Evolutionary conservation across 2,113 vertebrate genomes (phyloP).

Genomic region (Oceanodroma tethys): DNA sequence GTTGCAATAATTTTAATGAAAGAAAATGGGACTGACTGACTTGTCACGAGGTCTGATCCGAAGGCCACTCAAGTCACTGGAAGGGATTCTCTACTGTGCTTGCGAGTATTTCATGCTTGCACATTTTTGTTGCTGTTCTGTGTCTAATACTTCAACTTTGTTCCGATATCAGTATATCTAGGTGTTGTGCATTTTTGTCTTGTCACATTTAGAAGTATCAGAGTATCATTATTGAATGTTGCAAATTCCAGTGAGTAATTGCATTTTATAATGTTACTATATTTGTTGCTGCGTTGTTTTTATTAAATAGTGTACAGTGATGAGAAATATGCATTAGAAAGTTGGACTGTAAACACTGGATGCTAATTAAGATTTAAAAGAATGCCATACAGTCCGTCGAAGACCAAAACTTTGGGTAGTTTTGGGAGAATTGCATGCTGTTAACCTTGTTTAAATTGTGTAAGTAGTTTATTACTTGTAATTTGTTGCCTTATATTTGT

Average conservation of each 20-base stretch:
- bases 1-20: not conserved
- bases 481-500: not conserved
- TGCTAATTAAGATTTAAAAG: not conserved
- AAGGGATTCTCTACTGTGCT: not conserved
- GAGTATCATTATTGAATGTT: not conserved
- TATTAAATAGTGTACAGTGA: not conserved
- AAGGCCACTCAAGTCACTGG: not conserved
- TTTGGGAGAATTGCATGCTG: not conserved
- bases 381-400: not conserved
- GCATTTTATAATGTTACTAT: not conserved
- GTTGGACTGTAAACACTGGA: not conserved
- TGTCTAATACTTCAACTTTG: not conserved
- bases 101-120: not conserved
- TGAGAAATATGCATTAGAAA: not conserved
- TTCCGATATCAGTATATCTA: not conserved
- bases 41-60: not conserved
- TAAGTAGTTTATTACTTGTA: constrained; percentile 15
- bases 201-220: not conserved
- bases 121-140: not conserved
- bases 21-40: not conserved
- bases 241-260: not conserved
- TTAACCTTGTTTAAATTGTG: constrained; percentile 26
- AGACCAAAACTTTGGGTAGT: not conserved
- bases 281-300: not conserved
- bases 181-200: not conserved